These are phyloP conservation scores for Morone saxatilis DNA, from an alignment of 2,113 vertebrate genomes.

Conservation along the genomic window DNA sequence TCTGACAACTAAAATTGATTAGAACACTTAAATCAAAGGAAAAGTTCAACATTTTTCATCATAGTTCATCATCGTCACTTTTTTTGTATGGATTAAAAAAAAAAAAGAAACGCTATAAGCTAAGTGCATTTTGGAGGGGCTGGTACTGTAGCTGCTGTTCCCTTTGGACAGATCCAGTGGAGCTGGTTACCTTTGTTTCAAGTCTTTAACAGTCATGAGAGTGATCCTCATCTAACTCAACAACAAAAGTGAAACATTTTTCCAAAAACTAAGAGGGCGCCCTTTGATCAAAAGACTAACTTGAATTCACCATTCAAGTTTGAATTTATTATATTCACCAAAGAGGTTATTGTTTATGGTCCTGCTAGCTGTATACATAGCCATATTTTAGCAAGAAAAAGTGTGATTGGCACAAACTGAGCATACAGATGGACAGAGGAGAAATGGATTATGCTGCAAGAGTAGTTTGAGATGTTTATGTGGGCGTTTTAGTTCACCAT, in stretches of 20 bases:
- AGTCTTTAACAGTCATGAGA: neutral
- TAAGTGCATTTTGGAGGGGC: neutral
- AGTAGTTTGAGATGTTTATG: neutral
- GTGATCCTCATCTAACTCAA: neutral
- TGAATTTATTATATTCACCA: neutral
- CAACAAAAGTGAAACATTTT: neutral
- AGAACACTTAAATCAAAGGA: slow-evolving; percentile 3
- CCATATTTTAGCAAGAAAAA: neutral
- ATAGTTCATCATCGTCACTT: neutral
- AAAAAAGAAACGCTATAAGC: no score
- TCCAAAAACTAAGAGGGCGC: neutral
- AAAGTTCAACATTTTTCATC: neutral
- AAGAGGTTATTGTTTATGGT: neutral
- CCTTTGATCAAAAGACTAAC: neutral
- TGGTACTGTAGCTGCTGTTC: neutral
- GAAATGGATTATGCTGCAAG: slow-evolving; percentile 3
- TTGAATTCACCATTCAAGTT: neutral
- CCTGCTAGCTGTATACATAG: neutral
- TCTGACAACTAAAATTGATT: slow-evolving; percentile 9
- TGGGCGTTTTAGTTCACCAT: neutral
- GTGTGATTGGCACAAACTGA: neutral
- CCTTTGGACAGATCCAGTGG: neutral
- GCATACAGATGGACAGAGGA: neutral
- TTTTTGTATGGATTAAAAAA: neutral
- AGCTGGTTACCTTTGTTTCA: neutral